Conservation (phyloP, 2,797 vertebrate genomes). For the Pogonophryne albipinna region DNA sequence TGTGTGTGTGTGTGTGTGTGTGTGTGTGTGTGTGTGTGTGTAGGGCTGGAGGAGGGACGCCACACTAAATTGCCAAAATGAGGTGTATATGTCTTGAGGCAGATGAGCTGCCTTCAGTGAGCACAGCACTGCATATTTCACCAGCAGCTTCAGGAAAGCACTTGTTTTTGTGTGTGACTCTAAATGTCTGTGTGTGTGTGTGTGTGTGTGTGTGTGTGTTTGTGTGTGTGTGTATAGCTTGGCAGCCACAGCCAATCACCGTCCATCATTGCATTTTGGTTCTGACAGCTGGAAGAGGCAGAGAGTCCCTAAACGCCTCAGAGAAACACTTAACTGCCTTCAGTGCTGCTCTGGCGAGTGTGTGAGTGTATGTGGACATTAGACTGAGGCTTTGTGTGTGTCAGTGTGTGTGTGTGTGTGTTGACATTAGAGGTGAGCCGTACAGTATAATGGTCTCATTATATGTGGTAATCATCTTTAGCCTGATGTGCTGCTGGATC, state of each 20-base stretch:
- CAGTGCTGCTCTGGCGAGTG: slow-evolving; percentile 34
- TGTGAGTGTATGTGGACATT: background rate
- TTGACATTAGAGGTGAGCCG: slow-evolving; percentile 48
- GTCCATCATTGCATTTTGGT: slow-evolving; percentile 73
- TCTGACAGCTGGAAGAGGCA: slow-evolving; percentile 75
- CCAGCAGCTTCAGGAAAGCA: slow-evolving; percentile 59
- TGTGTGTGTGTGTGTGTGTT: slow-evolving; percentile 20
- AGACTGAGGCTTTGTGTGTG: background rate
- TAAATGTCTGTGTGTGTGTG: slow-evolving; percentile 18
- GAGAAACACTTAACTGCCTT: slow-evolving; percentile 70
- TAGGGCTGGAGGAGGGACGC: slow-evolving; percentile 49
- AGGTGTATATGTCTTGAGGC: slow-evolving; percentile 78
- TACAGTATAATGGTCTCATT: slow-evolving; percentile 59
- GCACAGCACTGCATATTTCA: slow-evolving; percentile 63
- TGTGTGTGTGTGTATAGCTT: slow-evolving; percentile 24
- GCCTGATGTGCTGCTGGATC: slow-evolving; percentile 3
- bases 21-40: too few species aligned
- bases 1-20: too few species aligned
- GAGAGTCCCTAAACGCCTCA: slow-evolving; percentile 72
- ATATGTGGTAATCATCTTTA: slow-evolving; percentile 52
- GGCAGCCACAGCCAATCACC: slow-evolving; percentile 71
- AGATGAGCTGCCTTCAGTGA: slow-evolving; percentile 71
- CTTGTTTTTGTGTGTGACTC: slow-evolving; percentile 14
- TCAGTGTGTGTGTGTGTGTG: slow-evolving; percentile 3
- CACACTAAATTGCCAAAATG: slow-evolving; percentile 73